Base-by-base conservation (phyloP, 2,797 vertebrate species). In the Pangasius sanitwongsei region DNA sequence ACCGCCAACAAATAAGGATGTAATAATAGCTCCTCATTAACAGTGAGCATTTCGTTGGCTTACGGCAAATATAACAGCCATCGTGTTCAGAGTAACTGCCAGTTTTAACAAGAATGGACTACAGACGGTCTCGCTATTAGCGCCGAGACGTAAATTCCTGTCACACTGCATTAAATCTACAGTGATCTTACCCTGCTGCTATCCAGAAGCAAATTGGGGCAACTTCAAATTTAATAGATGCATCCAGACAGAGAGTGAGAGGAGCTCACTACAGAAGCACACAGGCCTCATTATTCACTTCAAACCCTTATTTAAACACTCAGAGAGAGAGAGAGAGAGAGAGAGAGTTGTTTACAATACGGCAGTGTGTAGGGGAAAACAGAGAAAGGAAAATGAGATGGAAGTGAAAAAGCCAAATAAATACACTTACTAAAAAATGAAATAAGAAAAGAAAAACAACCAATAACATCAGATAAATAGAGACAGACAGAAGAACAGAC, bases 191-290 rank as follows among this genome's bases (percentile, higher is more conserved):
- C 25, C 80, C 37, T 44, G 59, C 81, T 61, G 80, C 80, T 61
- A 18, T 15, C 12, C 37, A 83, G 12, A 65, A 65, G 25, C 65
- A 65, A 63, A 65, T 15, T 63, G 80, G 80, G 80, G 57, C 81
- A 48, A 83, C 59, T 65, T 44, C 81, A 83, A 63, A 44, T 83
- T 41, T 63, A 63, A 59, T 83, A 61, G 34, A 61, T 61, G 20
- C 80, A 15, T 81, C n/a, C 78, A 59, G 78, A 80, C 28, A 9
- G 50, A 80, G 77, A 59, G 78, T 81, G 78, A 81, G 53, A 81
- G 20, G 57, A 57, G 50, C 78, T 23, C 53, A 23, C 7, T 59
- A 6, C 34, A 28, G 55, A 82, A 82, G 44, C 55, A 82, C 80
- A 61, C 11, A 3, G 80, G 55, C 57, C 80, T 41, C 57, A 61